Conservation (phyloP, 2,113 vertebrate species). For the Onychostoma macrolepis region DNA sequence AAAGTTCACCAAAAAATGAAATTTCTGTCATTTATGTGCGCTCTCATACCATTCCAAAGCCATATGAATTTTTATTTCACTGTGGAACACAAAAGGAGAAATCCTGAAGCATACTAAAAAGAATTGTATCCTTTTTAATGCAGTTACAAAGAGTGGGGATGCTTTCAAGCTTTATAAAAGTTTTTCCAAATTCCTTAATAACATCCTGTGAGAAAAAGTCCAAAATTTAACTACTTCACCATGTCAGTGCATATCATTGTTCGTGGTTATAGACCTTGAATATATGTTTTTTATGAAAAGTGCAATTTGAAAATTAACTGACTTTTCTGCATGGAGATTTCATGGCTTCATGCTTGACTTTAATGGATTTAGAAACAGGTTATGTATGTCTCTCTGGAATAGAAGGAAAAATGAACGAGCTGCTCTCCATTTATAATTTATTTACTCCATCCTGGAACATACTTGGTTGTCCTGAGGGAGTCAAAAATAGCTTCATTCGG, state of each 20-base stretch:
- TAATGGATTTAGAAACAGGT: background rate
- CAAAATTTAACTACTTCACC: background rate
- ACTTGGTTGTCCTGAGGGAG: background rate
- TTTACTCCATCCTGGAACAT: background rate
- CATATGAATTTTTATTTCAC: background rate
- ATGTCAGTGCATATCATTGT: slow-evolving; percentile 16
- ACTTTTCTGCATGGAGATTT: background rate
- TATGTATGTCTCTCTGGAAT: background rate
- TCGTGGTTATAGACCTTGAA: background rate
- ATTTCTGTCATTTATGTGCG: background rate
- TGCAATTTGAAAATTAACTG: background rate
- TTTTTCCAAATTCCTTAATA: background rate
- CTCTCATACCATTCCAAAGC: background rate
- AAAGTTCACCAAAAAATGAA: background rate
- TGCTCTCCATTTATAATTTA: slow-evolving; percentile 20
- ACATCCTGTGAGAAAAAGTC: background rate
- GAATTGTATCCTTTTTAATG: background rate
- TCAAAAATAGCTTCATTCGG: slow-evolving; percentile 4
- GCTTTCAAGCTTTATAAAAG: background rate
- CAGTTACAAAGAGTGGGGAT: background rate
- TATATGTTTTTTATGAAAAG: too few species aligned
- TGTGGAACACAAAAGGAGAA: background rate
- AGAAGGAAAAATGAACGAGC: background rate
- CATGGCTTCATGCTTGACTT: background rate
- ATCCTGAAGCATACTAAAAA: background rate